Percentiles rank a stretch among this genome's conserved stretches.
Conservation (phyloP, 2,113 vertebrate genomes). For the Pristiophorus japonicus region DNA sequence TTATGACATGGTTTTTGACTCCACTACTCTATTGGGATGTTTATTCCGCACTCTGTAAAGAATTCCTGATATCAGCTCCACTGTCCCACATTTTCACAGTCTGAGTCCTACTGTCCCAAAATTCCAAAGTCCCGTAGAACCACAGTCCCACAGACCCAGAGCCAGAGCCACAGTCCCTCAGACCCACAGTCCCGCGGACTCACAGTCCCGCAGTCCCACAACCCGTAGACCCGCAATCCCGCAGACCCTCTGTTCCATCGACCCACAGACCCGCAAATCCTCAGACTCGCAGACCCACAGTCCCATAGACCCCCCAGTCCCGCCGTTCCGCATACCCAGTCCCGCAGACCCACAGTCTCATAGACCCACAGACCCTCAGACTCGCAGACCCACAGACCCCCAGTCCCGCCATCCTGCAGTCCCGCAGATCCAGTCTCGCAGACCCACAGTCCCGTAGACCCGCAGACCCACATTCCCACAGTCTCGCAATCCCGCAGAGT, state of each 20-base stretch:
- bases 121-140: not conserved
- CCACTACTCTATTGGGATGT: not conserved
- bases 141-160: not conserved
- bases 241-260: not conserved
- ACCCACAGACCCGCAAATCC: not conserved
- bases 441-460: not conserved
- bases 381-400: not conserved
- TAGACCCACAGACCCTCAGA: not conserved
- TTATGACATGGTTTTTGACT: not conserved
- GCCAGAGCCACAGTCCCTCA: not conserved
- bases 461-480: not conserved
- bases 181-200: not conserved
- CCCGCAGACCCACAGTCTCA: too few relatives aligned
- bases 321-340: too few relatives aligned
- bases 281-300: not conserved
- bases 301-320: not conserved
- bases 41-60: not conserved
- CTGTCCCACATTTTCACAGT: not conserved
- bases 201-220: not conserved
- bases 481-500: not conserved
- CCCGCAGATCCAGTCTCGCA: too few relatives aligned
- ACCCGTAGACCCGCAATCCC: not conserved
- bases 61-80: not conserved
- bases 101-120: not conserved
- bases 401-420: not conserved